These are phyloP conservation scores for Drosophila trapezifrons DNA, from an alignment of 1,140 invertebrate genomes.

Conservation along the genomic window DNA sequence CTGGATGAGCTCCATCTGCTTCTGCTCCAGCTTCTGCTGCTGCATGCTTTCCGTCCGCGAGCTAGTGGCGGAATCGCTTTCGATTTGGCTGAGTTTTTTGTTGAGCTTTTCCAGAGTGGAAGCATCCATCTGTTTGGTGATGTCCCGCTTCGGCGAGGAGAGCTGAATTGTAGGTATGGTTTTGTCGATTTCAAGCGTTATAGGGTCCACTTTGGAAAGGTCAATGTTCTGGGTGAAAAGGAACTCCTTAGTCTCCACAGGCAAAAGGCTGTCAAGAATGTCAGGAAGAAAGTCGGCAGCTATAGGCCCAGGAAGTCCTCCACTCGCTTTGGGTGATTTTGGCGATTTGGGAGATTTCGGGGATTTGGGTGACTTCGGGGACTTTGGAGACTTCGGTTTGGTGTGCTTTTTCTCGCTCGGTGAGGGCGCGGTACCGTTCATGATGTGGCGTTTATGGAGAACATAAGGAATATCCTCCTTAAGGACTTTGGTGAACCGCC, in stretches of 20 bases:
- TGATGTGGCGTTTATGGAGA: conserved; percentile 91
- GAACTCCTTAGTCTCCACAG: conserved; percentile 85
- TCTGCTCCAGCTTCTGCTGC: too few species aligned
- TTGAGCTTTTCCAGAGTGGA: conserved; percentile 87
- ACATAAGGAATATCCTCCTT: conserved; percentile 91
- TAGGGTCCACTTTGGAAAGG: conserved; percentile 88
- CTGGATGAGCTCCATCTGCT: too few species aligned
- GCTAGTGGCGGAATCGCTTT: conserved; percentile 89
- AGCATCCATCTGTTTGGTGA: conserved; percentile 88
- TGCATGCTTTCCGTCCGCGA: too few species aligned
- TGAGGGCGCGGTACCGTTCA: conserved; percentile 91
- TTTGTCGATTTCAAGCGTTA: conserved; percentile 88
- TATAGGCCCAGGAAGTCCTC: conserved; percentile 9
- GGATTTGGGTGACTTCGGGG: conserved; percentile 86
- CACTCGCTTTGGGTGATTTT: conserved; percentile 71
- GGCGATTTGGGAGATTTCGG: conserved; percentile 86
- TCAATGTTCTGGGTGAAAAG: conserved; percentile 90
- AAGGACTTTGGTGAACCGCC: conserved; percentile 77
- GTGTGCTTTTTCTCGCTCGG: conserved; percentile 85
- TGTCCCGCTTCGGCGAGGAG: conserved; percentile 88
- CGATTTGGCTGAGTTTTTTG: conserved; percentile 89
- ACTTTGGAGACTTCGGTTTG: conserved; percentile 86
- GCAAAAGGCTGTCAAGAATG: conserved; percentile 78
- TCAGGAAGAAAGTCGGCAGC: conserved; percentile 78
- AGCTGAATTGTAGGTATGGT: conserved; percentile 86